Evolutionary conservation across 2,888 invertebrate genomes (phyloP).

Genomic region (Eucriotettix oculatus): DNA sequence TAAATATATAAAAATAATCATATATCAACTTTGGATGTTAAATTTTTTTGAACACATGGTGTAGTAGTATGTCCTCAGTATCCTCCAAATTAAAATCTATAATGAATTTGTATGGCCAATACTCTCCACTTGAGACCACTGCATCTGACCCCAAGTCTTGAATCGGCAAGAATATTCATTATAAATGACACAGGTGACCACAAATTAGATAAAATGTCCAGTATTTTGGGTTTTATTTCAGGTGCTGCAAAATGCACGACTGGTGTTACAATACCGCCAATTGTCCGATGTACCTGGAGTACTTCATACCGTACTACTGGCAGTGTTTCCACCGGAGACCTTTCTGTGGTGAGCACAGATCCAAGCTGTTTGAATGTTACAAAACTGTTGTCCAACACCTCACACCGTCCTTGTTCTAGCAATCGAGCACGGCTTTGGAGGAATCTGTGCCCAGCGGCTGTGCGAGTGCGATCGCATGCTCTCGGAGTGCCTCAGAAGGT

Average conservation of each 20-base stretch:
- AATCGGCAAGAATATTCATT: too few relatives aligned
- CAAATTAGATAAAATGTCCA: too few relatives aligned
- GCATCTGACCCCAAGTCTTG: too few relatives aligned
- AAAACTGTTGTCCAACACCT: neutral
- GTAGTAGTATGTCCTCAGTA: too few relatives aligned
- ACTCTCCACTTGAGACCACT: too few relatives aligned
- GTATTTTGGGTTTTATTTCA: constrained; percentile 20
- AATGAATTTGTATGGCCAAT: too few relatives aligned
- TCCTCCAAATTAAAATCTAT: too few relatives aligned
- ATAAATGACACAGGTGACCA: too few relatives aligned
- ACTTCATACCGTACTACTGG: constrained; percentile 80
- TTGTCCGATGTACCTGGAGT: constrained; percentile 65
- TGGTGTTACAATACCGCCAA: constrained; percentile 65
- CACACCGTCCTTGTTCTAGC: neutral
- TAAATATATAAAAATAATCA: too few relatives aligned
- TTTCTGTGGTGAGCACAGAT: constrained; percentile 40
- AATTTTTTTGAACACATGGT: too few relatives aligned
- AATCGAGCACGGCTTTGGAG: constrained; percentile 41
- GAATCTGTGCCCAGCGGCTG: constrained; percentile 54
- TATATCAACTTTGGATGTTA: too few relatives aligned
- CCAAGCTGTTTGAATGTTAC: neutral
- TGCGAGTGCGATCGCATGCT: constrained; percentile 72
- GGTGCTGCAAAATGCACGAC: constrained; percentile 74
- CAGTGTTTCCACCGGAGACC: constrained; percentile 58
- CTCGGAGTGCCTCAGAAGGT: constrained; percentile 60